Percentiles rank a stretch among this genome's conserved stretches.
Evolutionary conservation across 1,140 invertebrate species (phyloP).

Genomic region (Lysiphlebus fabarum): DNA sequence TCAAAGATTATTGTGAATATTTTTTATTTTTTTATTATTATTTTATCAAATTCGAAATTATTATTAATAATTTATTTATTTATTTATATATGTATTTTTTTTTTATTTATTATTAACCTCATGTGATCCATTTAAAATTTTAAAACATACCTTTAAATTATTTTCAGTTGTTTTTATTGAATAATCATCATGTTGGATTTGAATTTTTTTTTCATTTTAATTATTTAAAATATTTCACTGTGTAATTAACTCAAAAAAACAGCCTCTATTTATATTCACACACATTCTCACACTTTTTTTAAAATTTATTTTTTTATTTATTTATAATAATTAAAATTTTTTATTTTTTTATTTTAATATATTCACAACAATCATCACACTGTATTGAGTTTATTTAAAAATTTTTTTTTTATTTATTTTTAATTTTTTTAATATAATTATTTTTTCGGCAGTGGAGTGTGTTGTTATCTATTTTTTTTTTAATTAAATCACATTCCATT

Average conservation of each 20-base stretch:
- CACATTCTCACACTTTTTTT: no score
- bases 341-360: neutral
- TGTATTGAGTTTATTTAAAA: conserved; percentile 1
- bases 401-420: conserved; percentile 9
- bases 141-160: no score
- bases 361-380: conserved; percentile 9
- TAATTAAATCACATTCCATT: neutral
- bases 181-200: no score
- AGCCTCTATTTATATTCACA: no score
- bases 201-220: no score
- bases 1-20: neutral
- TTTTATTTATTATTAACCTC: no score
- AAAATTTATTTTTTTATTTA: neutral
- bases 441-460: conserved; percentile 44
- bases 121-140: no score
- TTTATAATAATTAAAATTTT: neutral
- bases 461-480: conserved; percentile 31
- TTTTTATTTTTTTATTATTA: neutral
- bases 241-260: no score
- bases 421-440: conserved; percentile 14
- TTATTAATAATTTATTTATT: neutral
- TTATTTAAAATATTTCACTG: no score
- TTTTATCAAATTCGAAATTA: neutral
- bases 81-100: no score
- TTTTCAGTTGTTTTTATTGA: no score